Base-by-base conservation (phyloP, 2,888 invertebrate genomes). In the Dasysyrphus albostriatus region DNA sequence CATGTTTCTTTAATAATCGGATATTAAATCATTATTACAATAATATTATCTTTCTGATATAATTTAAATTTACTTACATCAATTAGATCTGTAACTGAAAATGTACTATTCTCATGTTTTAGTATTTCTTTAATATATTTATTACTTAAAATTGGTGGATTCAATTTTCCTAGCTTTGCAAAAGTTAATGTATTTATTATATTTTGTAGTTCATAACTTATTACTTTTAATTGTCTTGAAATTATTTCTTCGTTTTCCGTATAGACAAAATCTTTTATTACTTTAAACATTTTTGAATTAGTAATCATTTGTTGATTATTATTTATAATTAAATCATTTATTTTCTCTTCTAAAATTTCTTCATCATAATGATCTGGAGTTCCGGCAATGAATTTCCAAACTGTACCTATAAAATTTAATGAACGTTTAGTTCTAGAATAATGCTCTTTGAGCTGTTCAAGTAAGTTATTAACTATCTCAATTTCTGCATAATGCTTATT, bases 61-160 rank as follows among this genome's bases (percentile, higher is more conserved):
- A 61, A 42, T 61, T 61, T 42, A 61, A 42, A 61, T 61, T 61
- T 61, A 37, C 59, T 61, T 39, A 61, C 61, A 61, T 61, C 39
- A 8, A 61, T 61, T 61, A 61, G 61, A 61, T 61, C 61, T 61
- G 61, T 61, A 61, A 61, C 61, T 61, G 42, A 61, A 61, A 42
- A 42, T 14, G 61, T 16, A 44, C 44, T 44, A 37, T 37, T 58
- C 34, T 58, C 16, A 61, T 51, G 12, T 51, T 24, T 51, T 51
- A 51, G 51, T 51, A 24, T 51, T 61, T 61, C 61, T 61, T 61
- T 61, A 61, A 61, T 61, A 61, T 61, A 39, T 61, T 42, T 61
- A 12, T 61, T 42, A 61, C 24, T 61, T 61, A 61, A 61, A 39
- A 61, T 42, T 58, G 58, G 16, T 58, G 61, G 61, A 39, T 61